Conservation (phyloP, 2,888 invertebrate genomes). For the Drosophila algonquin region DNA sequence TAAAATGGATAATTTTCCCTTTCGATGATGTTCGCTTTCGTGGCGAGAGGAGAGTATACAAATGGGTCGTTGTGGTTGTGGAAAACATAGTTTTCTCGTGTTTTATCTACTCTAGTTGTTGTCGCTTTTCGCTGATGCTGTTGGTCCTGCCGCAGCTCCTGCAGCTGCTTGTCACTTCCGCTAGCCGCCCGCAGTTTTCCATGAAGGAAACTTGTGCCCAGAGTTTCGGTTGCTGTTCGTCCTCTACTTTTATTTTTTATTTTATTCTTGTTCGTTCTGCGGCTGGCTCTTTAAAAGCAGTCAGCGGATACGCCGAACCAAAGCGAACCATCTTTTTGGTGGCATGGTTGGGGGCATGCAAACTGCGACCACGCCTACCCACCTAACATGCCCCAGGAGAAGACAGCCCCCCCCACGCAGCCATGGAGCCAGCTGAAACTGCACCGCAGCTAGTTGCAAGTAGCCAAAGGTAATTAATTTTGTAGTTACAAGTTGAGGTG, state of each 20-base stretch:
- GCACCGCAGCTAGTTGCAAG: conserved; percentile 70
- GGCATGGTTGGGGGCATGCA: not conserved
- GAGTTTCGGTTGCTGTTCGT: conserved; percentile 34
- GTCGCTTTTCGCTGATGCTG: conserved; percentile 24
- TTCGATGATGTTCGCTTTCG: no score
- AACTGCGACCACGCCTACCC: not conserved
- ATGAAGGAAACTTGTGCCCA: conserved; percentile 59
- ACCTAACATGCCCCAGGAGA: not conserved
- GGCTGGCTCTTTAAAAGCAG: conserved; percentile 65
- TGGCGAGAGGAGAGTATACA: conserved; percentile 22
- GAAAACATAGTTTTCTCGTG: conserved; percentile 12
- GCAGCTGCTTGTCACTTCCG: conserved; percentile 71
- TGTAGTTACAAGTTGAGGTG: conserved; percentile 68
- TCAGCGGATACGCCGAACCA: conserved; percentile 62
- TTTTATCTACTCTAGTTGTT: conserved; percentile 50
- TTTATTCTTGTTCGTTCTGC: conserved; percentile 35
- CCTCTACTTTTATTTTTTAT: conserved; percentile 12
- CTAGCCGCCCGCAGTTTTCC: conserved; percentile 62
- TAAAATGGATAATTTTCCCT: no score
- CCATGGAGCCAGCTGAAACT: conserved; percentile 14
- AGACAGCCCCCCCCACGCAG: no score
- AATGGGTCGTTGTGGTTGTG: conserved; percentile 18
- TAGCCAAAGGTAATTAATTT: conserved; percentile 82
- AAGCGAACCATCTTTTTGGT: conserved; percentile 47
- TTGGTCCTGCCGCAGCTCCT: conserved; percentile 36